These are phyloP conservation scores for Hoplostethus atlanticus DNA, from an alignment of 2,797 vertebrate species.

Conservation along the genomic window DNA sequence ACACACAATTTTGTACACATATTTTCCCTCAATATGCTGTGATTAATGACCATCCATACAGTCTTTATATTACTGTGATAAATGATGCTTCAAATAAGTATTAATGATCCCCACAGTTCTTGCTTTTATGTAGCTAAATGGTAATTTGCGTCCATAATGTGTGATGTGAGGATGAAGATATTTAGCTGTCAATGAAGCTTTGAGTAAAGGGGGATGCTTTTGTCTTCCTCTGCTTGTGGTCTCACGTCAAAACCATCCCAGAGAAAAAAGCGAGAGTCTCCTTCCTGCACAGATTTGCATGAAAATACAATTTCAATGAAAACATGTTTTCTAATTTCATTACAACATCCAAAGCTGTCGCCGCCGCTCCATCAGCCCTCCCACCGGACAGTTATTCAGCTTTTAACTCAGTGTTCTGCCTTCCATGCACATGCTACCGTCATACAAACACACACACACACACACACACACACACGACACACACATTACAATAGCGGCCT, in stretches of 20 bases:
- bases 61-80: constrained; percentile 47
- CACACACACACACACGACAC: constrained; percentile 19
- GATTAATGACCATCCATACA: constrained; percentile 55
- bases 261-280: constrained; percentile 21
- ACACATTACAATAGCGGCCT: constrained; percentile 47
- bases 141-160: constrained; percentile 64
- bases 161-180: constrained; percentile 65
- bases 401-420: background rate
- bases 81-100: constrained; percentile 64
- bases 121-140: constrained; percentile 44
- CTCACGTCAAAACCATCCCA: constrained; percentile 18
- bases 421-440: constrained; percentile 1
- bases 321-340: constrained; percentile 38
- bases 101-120: constrained; percentile 44
- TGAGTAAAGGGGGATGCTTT: constrained; percentile 11
- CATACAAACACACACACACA: constrained; percentile 27
- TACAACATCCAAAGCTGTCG: constrained; percentile 25
- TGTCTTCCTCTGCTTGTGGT: constrained; percentile 53
- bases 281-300: constrained; percentile 19
- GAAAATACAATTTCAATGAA: constrained; percentile 19
- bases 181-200: constrained; percentile 61
- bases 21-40: constrained; percentile 26
- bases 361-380: constrained; percentile 8
- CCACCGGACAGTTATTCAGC: constrained; percentile 8
- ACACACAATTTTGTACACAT: constrained; percentile 22